Conservation (phyloP, 2,113 vertebrate species). For the Rafetus swinhoei region DNA sequence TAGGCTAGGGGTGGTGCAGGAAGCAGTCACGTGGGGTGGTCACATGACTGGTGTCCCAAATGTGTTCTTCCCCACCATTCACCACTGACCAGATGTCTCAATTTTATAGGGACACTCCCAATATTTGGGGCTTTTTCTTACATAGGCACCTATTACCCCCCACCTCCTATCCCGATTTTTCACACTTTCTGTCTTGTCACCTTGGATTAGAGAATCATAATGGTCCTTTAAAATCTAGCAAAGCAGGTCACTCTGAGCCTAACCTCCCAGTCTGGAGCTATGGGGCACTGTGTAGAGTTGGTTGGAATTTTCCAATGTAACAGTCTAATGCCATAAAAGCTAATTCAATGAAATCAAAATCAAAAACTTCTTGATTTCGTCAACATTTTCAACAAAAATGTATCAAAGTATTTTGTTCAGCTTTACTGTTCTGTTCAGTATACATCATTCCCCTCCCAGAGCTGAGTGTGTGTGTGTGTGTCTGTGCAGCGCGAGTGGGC, state of each 20-base stretch:
- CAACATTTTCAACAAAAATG: background rate
- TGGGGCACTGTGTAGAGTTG: background rate
- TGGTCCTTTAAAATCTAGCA: background rate
- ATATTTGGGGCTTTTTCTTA: no score
- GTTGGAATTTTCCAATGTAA: background rate
- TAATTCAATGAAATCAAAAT: background rate
- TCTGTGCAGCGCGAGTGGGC: background rate
- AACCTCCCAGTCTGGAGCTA: background rate
- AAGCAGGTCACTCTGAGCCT: background rate
- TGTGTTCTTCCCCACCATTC: no score
- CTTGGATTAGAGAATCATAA: background rate
- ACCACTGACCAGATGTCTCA: no score
- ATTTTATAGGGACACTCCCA: no score
- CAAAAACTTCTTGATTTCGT: background rate
- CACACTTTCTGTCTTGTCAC: no score
- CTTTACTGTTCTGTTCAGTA: background rate
- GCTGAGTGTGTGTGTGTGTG: no score
- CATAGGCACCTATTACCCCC: no score
- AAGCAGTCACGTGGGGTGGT: no score
- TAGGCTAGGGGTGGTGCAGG: no score
- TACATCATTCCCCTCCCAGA: background rate
- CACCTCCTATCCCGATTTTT: no score
- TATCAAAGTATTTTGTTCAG: background rate
- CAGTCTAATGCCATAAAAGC: background rate
- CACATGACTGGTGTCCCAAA: no score